Conservation (phyloP, 2,113 vertebrate species). For the Gymnobelideus leadbeateri region DNA sequence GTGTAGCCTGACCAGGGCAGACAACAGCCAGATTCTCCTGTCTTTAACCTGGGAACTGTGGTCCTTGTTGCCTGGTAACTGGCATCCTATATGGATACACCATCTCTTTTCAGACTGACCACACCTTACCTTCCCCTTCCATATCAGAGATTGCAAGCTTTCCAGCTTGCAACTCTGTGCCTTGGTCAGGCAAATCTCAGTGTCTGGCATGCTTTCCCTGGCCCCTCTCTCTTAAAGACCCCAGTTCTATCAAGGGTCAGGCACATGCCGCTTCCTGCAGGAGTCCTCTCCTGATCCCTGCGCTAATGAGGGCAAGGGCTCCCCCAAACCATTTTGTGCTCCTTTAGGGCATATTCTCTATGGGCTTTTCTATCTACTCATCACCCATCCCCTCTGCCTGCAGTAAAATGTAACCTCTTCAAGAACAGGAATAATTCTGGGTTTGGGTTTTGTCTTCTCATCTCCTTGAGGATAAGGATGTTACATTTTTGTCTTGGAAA, state of each 20-base stretch:
- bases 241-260: too few species aligned
- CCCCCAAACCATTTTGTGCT: not conserved
- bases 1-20: not conserved
- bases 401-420: not conserved
- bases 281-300: not conserved
- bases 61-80: not conserved
- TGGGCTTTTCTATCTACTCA: accelerated
- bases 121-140: not conserved
- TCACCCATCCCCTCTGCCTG: not conserved
- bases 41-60: not conserved
- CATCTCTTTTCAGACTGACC: not conserved
- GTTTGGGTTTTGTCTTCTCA: not conserved
- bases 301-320: too few species aligned
- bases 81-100: not conserved
- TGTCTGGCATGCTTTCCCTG: not conserved
- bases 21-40: not conserved
- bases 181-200: not conserved
- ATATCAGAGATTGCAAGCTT: not conserved
- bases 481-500: not conserved
- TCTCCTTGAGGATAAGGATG: not conserved
- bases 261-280: too few species aligned
- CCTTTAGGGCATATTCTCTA: not conserved
- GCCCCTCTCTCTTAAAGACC: not conserved
- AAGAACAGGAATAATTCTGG: not conserved
- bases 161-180: not conserved